Percentiles rank a stretch among this genome's conserved stretches.
phyloP scores from a whole-genome alignment of 2,113 vertebrate species.

The Coracopsis vasa region DNA sequence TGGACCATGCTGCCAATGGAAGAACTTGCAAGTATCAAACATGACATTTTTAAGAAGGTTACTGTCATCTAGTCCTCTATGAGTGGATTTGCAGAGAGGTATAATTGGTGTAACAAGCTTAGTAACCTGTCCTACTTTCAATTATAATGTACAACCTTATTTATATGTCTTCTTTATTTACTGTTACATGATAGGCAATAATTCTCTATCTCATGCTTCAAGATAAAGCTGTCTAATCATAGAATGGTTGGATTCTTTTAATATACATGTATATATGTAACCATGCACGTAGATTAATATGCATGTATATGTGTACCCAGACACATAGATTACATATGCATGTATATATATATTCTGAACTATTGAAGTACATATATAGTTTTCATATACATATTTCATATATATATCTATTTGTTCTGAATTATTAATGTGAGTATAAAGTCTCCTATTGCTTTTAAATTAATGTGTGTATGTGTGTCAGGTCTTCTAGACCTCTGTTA shows the following conservation, averaged over 20 bases:
- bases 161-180: conserved; percentile 58
- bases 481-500: not conserved
- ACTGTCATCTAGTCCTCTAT: conserved; percentile 73
- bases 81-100: conserved; percentile 71
- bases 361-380: not conserved
- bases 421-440: not conserved
- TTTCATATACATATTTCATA: not conserved
- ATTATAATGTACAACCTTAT: conserved; percentile 64
- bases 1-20: conserved; percentile 68
- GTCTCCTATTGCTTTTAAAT: not conserved
- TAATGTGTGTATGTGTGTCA: not conserved
- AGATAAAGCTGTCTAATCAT: not conserved
- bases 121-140: conserved; percentile 72
- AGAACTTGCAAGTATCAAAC: conserved; percentile 71
- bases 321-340: not conserved
- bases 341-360: not conserved
- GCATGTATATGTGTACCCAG: not conserved
- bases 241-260: not conserved
- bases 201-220: not conserved
- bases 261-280: not conserved
- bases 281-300: not conserved
- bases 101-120: conserved; percentile 76
- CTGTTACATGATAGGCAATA: not conserved
- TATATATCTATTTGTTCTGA: not conserved
- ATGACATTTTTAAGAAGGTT: conserved; percentile 78